Conservation (phyloP, 2,797 vertebrate species). For the Cynopterus sphinx region DNA sequence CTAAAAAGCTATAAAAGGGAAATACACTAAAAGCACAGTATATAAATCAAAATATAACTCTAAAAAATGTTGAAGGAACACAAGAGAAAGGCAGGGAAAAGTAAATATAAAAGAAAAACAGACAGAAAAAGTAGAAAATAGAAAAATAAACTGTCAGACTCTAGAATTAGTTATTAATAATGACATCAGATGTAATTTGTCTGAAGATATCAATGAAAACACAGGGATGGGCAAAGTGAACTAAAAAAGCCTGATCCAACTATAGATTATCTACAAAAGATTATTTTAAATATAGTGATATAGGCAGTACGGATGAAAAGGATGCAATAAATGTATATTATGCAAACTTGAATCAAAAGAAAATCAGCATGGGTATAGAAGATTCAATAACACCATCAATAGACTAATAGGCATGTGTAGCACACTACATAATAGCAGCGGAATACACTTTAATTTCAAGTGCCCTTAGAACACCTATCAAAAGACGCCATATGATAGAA, state of each 20-base stretch:
- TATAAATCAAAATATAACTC: background rate
- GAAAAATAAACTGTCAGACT: background rate
- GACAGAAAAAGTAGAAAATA: background rate
- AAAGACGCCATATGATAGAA: background rate
- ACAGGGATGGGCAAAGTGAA: background rate
- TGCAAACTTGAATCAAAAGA: background rate
- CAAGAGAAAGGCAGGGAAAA: background rate
- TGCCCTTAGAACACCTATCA: background rate
- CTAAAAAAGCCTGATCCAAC: background rate
- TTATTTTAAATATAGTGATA: background rate
- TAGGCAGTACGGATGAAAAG: background rate
- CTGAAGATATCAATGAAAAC: background rate
- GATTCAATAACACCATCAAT: background rate
- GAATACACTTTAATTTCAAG: background rate
- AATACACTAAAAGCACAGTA: background rate
- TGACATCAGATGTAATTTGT: background rate
- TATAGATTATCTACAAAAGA: background rate
- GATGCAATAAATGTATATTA: background rate
- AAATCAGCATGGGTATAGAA: background rate
- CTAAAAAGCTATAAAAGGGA: background rate
- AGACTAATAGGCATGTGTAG: background rate
- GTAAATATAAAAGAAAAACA: background rate
- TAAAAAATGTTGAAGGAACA: background rate
- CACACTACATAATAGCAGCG: background rate
- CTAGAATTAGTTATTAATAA: background rate